A percentile compares a stretch with the other conserved stretches of the same genome.
These are phyloP conservation scores for Eurypyga helias DNA, from an alignment of 2,113 vertebrate genomes.

Conservation along the genomic window DNA sequence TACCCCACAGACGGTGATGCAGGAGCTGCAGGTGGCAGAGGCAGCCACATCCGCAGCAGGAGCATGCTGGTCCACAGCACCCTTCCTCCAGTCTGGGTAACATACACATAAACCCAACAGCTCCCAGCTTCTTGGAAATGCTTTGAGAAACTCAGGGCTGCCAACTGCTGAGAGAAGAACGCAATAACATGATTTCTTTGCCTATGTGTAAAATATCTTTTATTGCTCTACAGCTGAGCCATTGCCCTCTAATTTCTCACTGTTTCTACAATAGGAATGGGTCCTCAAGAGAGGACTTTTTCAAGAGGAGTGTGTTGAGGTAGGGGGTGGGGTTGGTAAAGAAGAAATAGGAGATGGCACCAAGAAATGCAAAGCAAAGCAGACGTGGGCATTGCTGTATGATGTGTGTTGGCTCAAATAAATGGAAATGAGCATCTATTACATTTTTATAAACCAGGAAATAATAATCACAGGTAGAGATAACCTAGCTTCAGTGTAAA, in stretches of 20 bases:
- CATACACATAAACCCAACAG: accelerated
- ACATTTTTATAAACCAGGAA: neutral
- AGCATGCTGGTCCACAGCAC: neutral
- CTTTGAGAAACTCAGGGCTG: neutral
- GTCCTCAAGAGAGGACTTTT: neutral
- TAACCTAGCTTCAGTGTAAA: neutral
- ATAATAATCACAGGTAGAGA: neutral
- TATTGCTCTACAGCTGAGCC: neutral
- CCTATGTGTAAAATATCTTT: neutral
- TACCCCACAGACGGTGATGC: too few relatives aligned
- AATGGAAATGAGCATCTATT: neutral
- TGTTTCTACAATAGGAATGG: neutral
- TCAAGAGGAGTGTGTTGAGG: neutral
- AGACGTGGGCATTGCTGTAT: neutral
- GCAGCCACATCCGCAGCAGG: neutral
- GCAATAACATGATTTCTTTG: neutral
- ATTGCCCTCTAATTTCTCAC: neutral
- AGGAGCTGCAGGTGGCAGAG: neutral
- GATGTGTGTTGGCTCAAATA: neutral
- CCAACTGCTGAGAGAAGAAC: neutral
- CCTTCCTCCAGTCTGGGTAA: neutral
- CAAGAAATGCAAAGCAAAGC: neutral
- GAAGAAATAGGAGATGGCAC: neutral
- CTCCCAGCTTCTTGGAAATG: neutral
- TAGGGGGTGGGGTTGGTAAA: neutral